These are phyloP conservation scores for Oscarella lobularis DNA, from an alignment of 37 sponge, comb jelly and placozoan species.

Conservation along the genomic window DNA sequence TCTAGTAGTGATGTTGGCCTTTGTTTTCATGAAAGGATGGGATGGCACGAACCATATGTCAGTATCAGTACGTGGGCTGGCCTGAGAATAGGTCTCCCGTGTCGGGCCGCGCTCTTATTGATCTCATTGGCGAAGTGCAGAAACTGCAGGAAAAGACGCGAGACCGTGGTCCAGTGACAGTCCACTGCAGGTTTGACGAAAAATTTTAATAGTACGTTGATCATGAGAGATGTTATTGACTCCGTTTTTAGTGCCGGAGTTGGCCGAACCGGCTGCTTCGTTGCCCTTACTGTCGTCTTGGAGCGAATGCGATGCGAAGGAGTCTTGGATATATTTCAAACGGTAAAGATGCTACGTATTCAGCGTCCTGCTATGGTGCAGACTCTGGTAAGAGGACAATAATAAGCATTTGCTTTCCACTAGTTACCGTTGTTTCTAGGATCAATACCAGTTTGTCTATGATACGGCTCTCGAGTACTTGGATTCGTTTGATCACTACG, in stretches of 20 bases:
- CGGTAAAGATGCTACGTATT: constrained; percentile 72
- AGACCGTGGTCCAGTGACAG: constrained; percentile 37
- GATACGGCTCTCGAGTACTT: constrained; percentile 42
- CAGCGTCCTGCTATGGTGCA: constrained; percentile 96
- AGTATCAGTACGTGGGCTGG: constrained; percentile 77
- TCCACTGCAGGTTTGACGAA: constrained; percentile 64
- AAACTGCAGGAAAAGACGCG: constrained; percentile 45
- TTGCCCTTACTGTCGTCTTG: constrained; percentile 63
- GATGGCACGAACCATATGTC: constrained; percentile 29
- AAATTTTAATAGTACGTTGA: neutral
- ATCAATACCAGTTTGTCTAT: constrained; percentile 73
- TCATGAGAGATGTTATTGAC: neutral
- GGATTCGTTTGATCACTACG: neutral
- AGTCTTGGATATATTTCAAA: constrained; percentile 81
- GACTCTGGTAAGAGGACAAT: constrained; percentile 89
- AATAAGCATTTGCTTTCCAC: neutral
- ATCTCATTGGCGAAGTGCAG: constrained; percentile 62
- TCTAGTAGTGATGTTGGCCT: neutral
- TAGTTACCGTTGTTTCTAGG: too few relatives aligned
- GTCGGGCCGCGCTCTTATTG: constrained; percentile 46
- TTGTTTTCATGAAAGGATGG: constrained; percentile 14
- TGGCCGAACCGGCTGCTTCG: constrained; percentile 83
- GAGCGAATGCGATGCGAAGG: constrained; percentile 67
- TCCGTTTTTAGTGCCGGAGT: constrained; percentile 66
- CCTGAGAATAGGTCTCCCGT: constrained; percentile 64